phyloP scores from a whole-genome alignment of 2,797 vertebrate genomes.

The Cyclopterus lumpus region DNA sequence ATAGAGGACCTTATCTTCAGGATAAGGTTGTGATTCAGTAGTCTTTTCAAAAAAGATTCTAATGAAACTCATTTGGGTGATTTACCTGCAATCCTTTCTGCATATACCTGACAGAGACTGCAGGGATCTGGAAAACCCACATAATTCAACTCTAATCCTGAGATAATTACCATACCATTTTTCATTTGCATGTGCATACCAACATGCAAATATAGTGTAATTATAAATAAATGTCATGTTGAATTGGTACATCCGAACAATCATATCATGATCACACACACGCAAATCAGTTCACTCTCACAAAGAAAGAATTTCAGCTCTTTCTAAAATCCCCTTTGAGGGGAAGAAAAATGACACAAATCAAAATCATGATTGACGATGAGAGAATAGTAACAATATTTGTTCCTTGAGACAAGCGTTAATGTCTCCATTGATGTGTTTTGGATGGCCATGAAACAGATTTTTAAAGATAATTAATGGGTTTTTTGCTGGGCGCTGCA shows the following conservation, averaged over 20 bases:
- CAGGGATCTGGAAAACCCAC: background rate
- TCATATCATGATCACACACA: background rate
- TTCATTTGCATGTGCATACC: background rate
- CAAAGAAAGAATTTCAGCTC: background rate
- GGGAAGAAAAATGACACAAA: background rate
- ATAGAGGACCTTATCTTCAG: background rate
- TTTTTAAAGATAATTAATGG: slow-evolving; percentile 3
- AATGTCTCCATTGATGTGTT: slow-evolving; percentile 4
- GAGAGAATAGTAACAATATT: background rate
- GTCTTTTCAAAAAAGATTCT: background rate
- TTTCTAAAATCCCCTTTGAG: background rate
- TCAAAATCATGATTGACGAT: slow-evolving; percentile 10
- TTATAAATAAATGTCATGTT: slow-evolving; percentile 10
- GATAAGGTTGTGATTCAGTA: background rate
- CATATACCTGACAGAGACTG: background rate
- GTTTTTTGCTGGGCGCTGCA: background rate
- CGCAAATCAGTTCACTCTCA: background rate
- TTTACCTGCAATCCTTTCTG: background rate
- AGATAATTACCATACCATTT: background rate
- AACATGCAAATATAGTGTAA: background rate
- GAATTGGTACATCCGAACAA: background rate
- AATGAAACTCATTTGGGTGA: background rate
- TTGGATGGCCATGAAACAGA: background rate
- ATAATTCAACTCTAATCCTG: background rate
- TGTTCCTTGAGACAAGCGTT: background rate